Conservation (phyloP, 2,797 vertebrate species). For the Lepilemur ruficaudatus region DNA sequence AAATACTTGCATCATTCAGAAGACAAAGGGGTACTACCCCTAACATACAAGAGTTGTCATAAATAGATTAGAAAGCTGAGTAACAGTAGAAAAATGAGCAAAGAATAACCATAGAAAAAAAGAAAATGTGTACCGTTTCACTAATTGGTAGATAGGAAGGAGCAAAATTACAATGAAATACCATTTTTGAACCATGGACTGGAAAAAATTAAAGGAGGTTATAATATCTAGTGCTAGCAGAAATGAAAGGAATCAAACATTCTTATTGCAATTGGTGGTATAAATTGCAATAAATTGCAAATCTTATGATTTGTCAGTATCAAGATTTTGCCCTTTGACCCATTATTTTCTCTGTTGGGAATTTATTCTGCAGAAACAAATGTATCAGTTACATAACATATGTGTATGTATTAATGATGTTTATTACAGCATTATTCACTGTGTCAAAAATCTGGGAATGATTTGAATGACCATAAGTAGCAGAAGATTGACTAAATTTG, state of each 20-base stretch:
- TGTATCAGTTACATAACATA: not conserved
- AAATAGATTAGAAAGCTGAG: not conserved
- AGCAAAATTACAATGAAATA: constrained; percentile 40
- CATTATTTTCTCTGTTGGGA: not conserved
- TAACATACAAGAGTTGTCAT: not conserved
- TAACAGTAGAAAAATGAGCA: not conserved
- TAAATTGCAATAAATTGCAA: constrained; percentile 18
- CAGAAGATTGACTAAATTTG: not conserved
- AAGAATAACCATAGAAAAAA: not conserved
- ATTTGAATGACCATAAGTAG: not conserved
- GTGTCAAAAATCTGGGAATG: not conserved
- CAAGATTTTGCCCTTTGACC: constrained; percentile 6
- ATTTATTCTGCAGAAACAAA: not conserved
- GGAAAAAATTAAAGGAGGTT: not conserved
- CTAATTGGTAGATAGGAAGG: not conserved
- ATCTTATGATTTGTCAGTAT: not conserved
- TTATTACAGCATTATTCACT: not conserved
- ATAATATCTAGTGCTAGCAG: not conserved
- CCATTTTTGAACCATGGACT: not conserved
- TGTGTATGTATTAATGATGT: not conserved
- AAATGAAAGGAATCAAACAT: not conserved
- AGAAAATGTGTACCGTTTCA: not conserved
- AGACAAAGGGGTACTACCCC: not conserved
- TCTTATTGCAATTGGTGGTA: not conserved
- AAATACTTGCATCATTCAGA: not conserved